Evolutionary conservation across 1,140 invertebrate genomes (phyloP), one percentile per base, ranked within the genome.

Genomic region (Thalassaphorura encarpata): DNA sequence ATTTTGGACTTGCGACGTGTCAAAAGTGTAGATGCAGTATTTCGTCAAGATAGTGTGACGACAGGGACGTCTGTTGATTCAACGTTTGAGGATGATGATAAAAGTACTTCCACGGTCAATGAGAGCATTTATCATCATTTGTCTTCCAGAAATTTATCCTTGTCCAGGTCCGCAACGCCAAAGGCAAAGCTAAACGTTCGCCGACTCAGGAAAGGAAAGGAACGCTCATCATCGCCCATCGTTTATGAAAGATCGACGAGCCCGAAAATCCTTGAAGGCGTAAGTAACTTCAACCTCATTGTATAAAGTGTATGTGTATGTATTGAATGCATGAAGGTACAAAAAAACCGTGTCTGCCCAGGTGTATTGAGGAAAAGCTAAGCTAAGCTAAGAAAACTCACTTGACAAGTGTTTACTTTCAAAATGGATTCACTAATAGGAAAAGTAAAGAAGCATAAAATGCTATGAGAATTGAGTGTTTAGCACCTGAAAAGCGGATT

Each of bases 231-330:
- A n/a, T 60, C 62, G 0, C 58, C 62, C 6, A n/a, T 58, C 11
- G 33, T 40, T 13, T 63, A 63, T 48, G 57, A 60, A 24, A 42
- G 61, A 52, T 58, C 61, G 0, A 42, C 61, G 2, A 60, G 57
- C 26, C 61, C 61, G 18, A 63, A 63, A 33, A 59, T 63, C 31
- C 31, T 63, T 6, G 61, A 63, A 59, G 61, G 61, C 19, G 61
- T 63, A 56, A 53, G 54, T 48, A 19, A 26, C 3, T 28, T 5
- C 11, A 39, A 39, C 33, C 33, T n/a, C 41, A 8, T 21, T 43
- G 6, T 6, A 43, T 36, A 36, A 18, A 19, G 21, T 8, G 18
- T 23, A 13, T 23, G 43, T 46, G 5, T 21, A n/a, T n/a, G n/a
- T n/a, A n/a, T n/a, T n/a, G n/a, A n/a, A n/a, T n/a, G n/a, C n/a